These are phyloP conservation scores for Meteorus sp. DNA, from an alignment of 1,140 invertebrate genomes.

Conservation along the genomic window DNA sequence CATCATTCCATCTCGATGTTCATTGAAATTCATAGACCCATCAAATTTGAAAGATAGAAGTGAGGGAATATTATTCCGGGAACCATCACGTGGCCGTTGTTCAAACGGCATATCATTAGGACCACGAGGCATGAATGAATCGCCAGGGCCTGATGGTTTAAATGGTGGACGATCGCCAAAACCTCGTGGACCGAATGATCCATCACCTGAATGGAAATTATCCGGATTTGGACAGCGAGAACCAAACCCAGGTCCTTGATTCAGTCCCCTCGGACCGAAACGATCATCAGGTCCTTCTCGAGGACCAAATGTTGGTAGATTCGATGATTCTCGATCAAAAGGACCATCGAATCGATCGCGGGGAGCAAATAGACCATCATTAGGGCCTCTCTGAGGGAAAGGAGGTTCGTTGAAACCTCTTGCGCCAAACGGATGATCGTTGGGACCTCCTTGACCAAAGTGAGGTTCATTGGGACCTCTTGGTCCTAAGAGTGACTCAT, in stretches of 20 bases:
- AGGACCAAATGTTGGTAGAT: background rate
- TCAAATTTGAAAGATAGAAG: constrained; percentile 30
- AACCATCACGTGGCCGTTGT: background rate
- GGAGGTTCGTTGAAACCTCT: background rate
- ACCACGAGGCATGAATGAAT: constrained; percentile 1
- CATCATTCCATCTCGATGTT: constrained; percentile 1
- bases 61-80: constrained; percentile 22
- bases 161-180: constrained; percentile 27
- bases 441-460: constrained; percentile 21
- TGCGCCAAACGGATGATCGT: background rate
- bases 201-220: too few relatives aligned
- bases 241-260: background rate
- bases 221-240: constrained; percentile 7
- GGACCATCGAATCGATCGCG: too few relatives aligned
- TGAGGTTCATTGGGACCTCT: constrained; percentile 20
- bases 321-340: background rate
- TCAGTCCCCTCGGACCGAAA: constrained; percentile 19
- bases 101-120: constrained; percentile 11
- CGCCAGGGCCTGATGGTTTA: background rate
- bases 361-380: constrained; percentile 13
- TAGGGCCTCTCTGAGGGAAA: constrained; percentile 1
- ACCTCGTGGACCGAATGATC: constrained; percentile 11
- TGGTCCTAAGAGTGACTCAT: constrained; percentile 12
- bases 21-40: constrained; percentile 1
- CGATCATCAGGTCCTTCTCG: background rate